Base-by-base conservation (phyloP, 2,888 invertebrate species). In the Amphiduros pacificus region DNA sequence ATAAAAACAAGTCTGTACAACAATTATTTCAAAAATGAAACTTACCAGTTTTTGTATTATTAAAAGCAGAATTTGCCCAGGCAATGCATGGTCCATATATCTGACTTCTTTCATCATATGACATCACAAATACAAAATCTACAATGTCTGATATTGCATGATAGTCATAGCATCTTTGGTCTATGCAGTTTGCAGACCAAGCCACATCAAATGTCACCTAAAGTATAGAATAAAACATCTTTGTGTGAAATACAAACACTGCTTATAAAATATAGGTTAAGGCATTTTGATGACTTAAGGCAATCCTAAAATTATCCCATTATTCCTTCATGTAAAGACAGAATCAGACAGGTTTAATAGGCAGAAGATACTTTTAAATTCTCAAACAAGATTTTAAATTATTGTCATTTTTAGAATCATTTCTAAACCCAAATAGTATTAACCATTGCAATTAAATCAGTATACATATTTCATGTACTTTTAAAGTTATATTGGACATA, bases 21-120 rank as follows among this genome's bases (percentile, higher is more conserved):
- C n/a, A n/a, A n/a, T n/a, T n/a, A n/a, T n/a, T n/a, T n/a, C n/a
- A n/a, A n/a, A n/a, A n/a, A n/a, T n/a, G n/a, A n/a, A 31, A 32
- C 62, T 55, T 55, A 78, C 79, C 77, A 55, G 54, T 32, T 9
- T 61, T 22, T 17, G 77, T 73, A 54, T 62, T 67, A 27, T 59
- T 54, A 54, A 62, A 66, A 20, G 69, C 71, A 20, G 79, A 78
- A 67, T 81, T 81, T 1, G 80, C 74, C 29, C 71, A 69, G 2
- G 79, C 80, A 2, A 77, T 28, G 22, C 56, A 56, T n/a, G 17
- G 22, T 9, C 77, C 78, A 48, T 63, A 66, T 5, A 83, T 81
- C 68, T 82, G 82, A 65, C 82, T 82, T 62, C 80, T 77, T 65
- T 79, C 77, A 68, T 83, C 83, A 66, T 83, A 83, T 1, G 82